Percentiles rank a stretch among this genome's conserved stretches.
These are phyloP conservation scores for Labeo calbasu DNA, from an alignment of 2,797 vertebrate species.

Conservation along the genomic window DNA sequence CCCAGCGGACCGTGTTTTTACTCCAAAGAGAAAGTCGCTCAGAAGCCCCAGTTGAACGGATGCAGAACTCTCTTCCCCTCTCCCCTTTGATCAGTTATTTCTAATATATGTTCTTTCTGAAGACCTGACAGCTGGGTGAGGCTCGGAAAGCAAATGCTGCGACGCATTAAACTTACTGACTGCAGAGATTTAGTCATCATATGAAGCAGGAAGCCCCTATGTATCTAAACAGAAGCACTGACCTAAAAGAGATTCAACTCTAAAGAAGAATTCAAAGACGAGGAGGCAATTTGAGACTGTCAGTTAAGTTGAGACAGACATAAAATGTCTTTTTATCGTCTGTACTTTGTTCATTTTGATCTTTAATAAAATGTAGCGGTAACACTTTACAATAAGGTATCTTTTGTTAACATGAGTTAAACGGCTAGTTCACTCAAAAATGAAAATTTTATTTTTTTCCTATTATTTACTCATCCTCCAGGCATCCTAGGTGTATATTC, in stretches of 20 bases:
- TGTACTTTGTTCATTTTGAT: neutral
- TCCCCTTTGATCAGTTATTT: constrained; percentile 44
- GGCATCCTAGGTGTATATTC: too few relatives aligned
- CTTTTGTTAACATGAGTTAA: too few relatives aligned
- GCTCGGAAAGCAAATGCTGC: constrained; percentile 13
- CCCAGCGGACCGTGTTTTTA: neutral
- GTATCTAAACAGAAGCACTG: constrained; percentile 1
- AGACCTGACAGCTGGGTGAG: constrained; percentile 19
- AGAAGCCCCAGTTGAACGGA: constrained; percentile 32
- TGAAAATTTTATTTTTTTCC: too few relatives aligned
- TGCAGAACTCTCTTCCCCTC: constrained; percentile 35
- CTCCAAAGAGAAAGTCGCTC: constrained; percentile 19
- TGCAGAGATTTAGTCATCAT: constrained; percentile 15
- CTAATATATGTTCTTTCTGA: constrained; percentile 35
- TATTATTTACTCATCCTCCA: too few relatives aligned
- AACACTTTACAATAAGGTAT: too few relatives aligned
- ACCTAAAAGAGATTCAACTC: constrained; percentile 23
- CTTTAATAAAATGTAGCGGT: neutral
- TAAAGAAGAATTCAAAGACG: neutral
- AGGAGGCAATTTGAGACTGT: neutral
- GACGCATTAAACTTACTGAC: constrained; percentile 13
- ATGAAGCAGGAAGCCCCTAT: neutral
- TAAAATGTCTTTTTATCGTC: constrained; percentile 1
- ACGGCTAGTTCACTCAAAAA: too few relatives aligned
- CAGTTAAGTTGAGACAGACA: neutral